Base-by-base conservation (phyloP, 1,140 invertebrate species). In the Drosophila eugracilis region DNA sequence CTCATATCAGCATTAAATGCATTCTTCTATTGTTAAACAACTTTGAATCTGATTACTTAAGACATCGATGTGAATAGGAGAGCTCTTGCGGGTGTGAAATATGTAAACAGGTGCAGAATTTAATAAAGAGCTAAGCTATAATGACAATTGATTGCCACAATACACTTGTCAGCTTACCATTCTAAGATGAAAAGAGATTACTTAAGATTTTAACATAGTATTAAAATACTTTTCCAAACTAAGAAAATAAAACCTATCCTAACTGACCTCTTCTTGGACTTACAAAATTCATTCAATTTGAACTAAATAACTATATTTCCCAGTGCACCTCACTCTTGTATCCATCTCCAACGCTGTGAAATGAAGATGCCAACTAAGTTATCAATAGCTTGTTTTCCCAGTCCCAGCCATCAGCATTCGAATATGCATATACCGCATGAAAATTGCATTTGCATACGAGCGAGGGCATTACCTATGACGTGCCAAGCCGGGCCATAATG, bases 391-490 rank as follows among this genome's bases (percentile, higher is more conserved):
- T 63, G 60, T 69, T 75, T 53, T 66, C 58, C 17, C 19, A 42
- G 26, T 30, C 14, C 21, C 28, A 30, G 7, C 39, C 57, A 49
- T 36, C 57, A 26, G 15, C 17, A 55, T 19, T 36, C 26, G 39
- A 15, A n/a, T 45, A 59, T 65, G 44, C 42, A 55, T 32, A 42
- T 42, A 53, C 42, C 75, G 53, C 44, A 69, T 59, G 45, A 54
- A 75, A 81, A 83, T 83, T 83, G 65, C 78, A 88, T 88, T 88
- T 88, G 83, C 83, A 88, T 88, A 78, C 21, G 55, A 59, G 53
- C 75, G 58, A 57, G 65, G 59, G 71, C 57, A 80, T 71, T 71
- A 80, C 58, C 54, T 49, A 72, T 42, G 62, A 60, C 41, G 24
- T 53, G 28, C 45, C 36, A 54, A 21, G 26, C 12, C 30, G 17